A percentile compares a stretch with the other conserved stretches of the same genome.
Conservation (phyloP, 1,140 invertebrate species). For the Acromyrmex heyeri region DNA sequence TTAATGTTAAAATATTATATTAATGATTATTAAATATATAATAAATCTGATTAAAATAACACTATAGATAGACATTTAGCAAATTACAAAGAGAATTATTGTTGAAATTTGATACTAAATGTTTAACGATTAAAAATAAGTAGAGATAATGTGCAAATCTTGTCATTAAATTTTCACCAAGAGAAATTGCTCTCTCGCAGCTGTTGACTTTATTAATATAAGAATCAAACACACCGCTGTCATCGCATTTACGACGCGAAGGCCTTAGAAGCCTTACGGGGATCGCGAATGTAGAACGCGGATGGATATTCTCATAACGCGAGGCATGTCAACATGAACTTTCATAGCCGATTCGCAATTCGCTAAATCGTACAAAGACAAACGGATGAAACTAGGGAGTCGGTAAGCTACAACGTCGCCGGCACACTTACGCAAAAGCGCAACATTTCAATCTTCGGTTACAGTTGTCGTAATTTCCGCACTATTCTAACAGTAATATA, state of each 20-base stretch:
- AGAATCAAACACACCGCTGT: conserved; percentile 36
- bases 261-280: not conserved
- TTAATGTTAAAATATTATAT: not conserved
- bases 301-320: conserved; percentile 13
- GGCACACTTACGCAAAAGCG: conserved; percentile 24
- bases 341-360: conserved; percentile 42
- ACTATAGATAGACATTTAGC: not conserved
- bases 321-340: conserved; percentile 46
- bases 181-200: conserved; percentile 41
- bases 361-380: conserved; percentile 41
- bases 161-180: conserved; percentile 29
- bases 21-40: not conserved
- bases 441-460: conserved; percentile 46
- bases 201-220: conserved; percentile 32
- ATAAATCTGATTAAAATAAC: not conserved
- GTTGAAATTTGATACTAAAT: not conserved
- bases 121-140: not conserved
- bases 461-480: conserved; percentile 10
- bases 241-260: conserved; percentile 6
- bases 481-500: conserved; percentile 3
- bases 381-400: conserved; percentile 21
- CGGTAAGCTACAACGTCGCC: not conserved
- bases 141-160: conserved; percentile 7
- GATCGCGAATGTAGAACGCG: conserved; percentile 42
- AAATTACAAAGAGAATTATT: conserved; percentile 4